A percentile compares a stretch with the other conserved stretches of the same genome.
phyloP scores from a whole-genome alignment of 2,113 vertebrate genomes.

The Tylochromis polylepis region DNA sequence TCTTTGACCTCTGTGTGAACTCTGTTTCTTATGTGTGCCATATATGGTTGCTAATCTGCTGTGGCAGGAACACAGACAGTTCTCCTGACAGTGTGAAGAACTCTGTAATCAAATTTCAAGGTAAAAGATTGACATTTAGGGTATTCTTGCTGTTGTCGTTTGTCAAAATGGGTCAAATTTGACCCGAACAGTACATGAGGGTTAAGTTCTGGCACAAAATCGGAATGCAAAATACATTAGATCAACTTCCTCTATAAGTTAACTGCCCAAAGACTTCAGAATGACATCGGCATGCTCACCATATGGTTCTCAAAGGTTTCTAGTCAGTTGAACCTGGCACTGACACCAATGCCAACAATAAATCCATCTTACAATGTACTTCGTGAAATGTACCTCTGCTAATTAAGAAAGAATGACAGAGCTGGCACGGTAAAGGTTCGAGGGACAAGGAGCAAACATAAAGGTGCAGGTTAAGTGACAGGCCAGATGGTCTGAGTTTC shows the following conservation, averaged over 20 bases:
- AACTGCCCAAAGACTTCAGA: background rate
- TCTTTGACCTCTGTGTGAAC: background rate
- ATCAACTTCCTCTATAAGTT: background rate
- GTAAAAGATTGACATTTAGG: background rate
- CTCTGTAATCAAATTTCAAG: background rate
- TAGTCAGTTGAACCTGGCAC: background rate
- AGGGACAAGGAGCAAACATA: conserved; percentile 38
- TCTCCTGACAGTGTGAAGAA: background rate
- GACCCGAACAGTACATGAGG: background rate
- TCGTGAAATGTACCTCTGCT: background rate
- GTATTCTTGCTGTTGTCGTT: background rate
- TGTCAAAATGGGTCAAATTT: background rate
- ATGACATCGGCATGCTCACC: conserved; percentile 12
- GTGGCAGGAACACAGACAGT: background rate
- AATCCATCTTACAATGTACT: conserved; percentile 11
- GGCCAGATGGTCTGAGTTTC: conserved; percentile 57
- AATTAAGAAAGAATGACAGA: conserved; percentile 10
- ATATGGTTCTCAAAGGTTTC: conserved; percentile 36
- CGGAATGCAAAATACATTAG: background rate
- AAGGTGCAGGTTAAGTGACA: conserved; percentile 63
- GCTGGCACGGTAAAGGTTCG: background rate
- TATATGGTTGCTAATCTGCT: background rate
- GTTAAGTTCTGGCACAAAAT: background rate
- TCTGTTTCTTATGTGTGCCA: background rate
- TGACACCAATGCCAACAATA: background rate